A percentile compares a stretch with the other conserved stretches of the same genome.
These are phyloP conservation scores for Dermochelys coriacea DNA, from an alignment of 2,797 vertebrate species.

Conservation along the genomic window DNA sequence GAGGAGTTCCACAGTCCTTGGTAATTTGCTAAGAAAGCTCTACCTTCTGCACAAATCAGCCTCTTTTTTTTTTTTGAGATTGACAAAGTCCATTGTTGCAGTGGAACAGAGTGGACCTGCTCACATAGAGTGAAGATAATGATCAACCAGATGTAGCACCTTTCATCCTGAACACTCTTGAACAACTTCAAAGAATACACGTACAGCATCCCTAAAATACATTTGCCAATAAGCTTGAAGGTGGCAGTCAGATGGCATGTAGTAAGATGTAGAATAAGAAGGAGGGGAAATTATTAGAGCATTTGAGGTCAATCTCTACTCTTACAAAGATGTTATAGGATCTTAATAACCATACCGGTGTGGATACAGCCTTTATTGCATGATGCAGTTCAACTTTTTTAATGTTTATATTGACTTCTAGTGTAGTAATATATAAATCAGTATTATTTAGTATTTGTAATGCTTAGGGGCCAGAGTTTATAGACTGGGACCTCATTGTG, in stretches of 20 bases:
- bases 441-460: not conserved
- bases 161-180: not conserved
- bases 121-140: not conserved
- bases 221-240: not conserved
- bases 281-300: not conserved
- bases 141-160: not conserved
- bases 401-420: not conserved
- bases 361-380: not conserved
- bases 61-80: not conserved
- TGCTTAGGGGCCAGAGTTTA: not conserved
- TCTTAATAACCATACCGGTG: not conserved
- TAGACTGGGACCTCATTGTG: not conserved
- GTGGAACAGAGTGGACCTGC: not conserved
- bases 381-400: accelerated
- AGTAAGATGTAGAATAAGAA: not conserved
- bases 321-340: not conserved
- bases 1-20: not conserved
- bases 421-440: not conserved
- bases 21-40: not conserved
- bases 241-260: not conserved
- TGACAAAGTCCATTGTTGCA: not conserved
- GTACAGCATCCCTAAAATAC: not conserved
- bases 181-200: accelerated
- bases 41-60: not conserved
- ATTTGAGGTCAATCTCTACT: not conserved